Percentiles rank a stretch among this genome's conserved stretches.
Evolutionary conservation across 2,888 invertebrate genomes (phyloP).

Genomic region (Clunio marinus): DNA sequence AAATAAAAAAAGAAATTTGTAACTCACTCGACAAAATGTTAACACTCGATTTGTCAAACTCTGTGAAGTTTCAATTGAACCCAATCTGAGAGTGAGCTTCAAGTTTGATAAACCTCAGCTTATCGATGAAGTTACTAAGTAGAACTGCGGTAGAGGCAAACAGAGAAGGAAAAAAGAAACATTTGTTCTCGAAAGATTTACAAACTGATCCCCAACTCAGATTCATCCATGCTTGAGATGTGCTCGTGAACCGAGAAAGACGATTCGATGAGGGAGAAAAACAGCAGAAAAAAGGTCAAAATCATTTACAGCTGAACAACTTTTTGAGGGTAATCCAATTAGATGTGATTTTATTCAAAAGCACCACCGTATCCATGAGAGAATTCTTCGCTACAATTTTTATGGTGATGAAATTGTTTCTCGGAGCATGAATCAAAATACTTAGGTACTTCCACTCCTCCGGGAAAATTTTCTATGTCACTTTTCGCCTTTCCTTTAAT

Average conservation of each 20-base stretch:
- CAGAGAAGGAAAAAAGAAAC: background rate
- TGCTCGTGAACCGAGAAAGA: background rate
- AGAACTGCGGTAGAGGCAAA: background rate
- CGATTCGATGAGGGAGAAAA: slow-evolving; percentile 9
- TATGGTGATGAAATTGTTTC: slow-evolving; percentile 19
- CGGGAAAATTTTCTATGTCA: no score
- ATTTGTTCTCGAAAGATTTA: slow-evolving; percentile 7
- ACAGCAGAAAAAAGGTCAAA: slow-evolving; percentile 32
- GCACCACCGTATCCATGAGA: background rate
- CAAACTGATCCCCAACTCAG: background rate
- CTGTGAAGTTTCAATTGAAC: background rate
- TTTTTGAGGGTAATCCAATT: slow-evolving; percentile 31
- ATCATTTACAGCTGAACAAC: slow-evolving; percentile 31
- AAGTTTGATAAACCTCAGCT: background rate
- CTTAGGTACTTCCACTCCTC: background rate
- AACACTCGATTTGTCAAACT: background rate
- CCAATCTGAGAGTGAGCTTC: background rate
- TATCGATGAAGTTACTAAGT: background rate
- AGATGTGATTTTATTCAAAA: slow-evolving; percentile 17
- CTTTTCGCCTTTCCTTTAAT: background rate
- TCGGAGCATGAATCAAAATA: slow-evolving; percentile 12
- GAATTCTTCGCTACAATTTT: background rate
- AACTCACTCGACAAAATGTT: no score
- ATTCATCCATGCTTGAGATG: background rate
- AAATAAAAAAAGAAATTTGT: no score